Evolutionary conservation across 2,113 vertebrate genomes (phyloP).

Genomic region (Potamarius usumacintae): DNA sequence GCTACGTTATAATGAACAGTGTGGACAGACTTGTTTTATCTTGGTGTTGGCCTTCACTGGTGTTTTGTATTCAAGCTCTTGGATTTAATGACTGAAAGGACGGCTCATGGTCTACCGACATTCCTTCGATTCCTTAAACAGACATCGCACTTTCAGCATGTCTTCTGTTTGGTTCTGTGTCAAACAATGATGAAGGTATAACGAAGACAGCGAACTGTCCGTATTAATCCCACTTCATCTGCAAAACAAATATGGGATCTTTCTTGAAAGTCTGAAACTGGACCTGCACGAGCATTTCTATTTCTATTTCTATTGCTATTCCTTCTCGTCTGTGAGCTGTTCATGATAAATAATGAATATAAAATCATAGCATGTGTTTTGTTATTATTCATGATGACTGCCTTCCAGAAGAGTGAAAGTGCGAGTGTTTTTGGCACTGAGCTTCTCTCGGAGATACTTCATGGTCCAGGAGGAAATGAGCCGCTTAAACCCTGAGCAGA

Average conservation of each 20-base stretch:
- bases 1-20: too few relatives aligned
- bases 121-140: too few relatives aligned
- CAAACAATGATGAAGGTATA: not conserved
- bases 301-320: not conserved
- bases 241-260: not conserved
- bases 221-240: not conserved
- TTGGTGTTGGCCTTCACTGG: not conserved
- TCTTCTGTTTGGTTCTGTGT: not conserved
- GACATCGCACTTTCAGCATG: not conserved
- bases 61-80: not conserved
- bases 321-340: too few relatives aligned
- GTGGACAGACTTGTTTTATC: not conserved
- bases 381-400: not conserved
- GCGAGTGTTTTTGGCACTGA: not conserved
- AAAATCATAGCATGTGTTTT: not conserved
- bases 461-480: not conserved
- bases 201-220: not conserved
- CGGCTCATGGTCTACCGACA: not conserved
- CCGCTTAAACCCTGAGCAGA: not conserved
- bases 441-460: not conserved
- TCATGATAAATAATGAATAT: not conserved
- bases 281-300: not conserved
- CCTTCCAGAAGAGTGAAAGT: not conserved
- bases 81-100: not conserved
- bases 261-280: not conserved